phyloP scores from a whole-genome alignment of 2,113 vertebrate species.

The Percina caprodes region DNA sequence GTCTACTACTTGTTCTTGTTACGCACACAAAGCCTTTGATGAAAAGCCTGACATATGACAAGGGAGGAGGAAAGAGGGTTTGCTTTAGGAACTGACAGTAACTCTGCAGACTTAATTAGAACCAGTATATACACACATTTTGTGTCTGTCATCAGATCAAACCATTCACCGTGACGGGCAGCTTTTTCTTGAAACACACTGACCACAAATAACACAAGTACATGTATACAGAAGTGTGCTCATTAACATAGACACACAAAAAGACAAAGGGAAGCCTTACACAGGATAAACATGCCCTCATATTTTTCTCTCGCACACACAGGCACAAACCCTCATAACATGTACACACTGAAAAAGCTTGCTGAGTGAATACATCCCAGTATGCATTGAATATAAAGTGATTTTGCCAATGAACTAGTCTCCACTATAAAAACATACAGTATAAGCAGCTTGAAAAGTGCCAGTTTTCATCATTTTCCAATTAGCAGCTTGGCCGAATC shows the following conservation, averaged over 20 bases:
- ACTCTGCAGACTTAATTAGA: conserved; percentile 39
- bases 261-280: conserved; percentile 30
- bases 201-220: conserved; percentile 30
- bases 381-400: background rate
- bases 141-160: conserved; percentile 36
- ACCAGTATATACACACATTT: conserved; percentile 36
- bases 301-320: background rate
- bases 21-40: conserved; percentile 38
- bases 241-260: conserved; percentile 13
- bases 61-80: conserved; percentile 5
- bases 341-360: conserved; percentile 2
- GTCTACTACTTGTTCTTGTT: conserved; percentile 53
- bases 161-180: background rate
- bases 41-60: conserved; percentile 35
- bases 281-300: background rate
- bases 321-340: background rate
- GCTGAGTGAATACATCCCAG: conserved; percentile 11
- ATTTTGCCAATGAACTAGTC: background rate
- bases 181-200: conserved; percentile 29
- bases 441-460: conserved; percentile 7
- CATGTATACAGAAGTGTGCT: conserved; percentile 1
- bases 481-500: conserved; percentile 50
- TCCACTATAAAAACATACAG: conserved; percentile 15
- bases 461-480: conserved; percentile 46
- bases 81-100: conserved; percentile 29